Evolutionary conservation across 1,140 invertebrate species (phyloP).

Genomic region (Eciton burchellii): DNA sequence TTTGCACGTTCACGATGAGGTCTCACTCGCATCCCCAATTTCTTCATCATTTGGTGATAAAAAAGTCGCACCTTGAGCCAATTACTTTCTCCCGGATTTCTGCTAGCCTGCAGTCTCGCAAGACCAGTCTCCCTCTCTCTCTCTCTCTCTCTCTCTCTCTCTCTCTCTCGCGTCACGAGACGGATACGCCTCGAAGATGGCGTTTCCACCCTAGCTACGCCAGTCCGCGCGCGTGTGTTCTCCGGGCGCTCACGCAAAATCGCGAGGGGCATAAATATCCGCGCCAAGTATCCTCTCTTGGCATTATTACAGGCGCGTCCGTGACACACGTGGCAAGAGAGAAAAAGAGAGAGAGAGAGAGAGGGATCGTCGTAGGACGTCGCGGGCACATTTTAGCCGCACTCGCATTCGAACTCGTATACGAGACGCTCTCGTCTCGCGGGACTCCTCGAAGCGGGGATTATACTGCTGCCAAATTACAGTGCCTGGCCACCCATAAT

Average conservation of each 20-base stretch:
- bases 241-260: constrained; percentile 69
- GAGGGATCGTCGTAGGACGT: constrained; percentile 18
- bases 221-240: constrained; percentile 36
- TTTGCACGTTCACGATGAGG: constrained; percentile 30
- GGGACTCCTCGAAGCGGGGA: constrained; percentile 60
- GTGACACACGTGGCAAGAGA: constrained; percentile 63
- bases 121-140: constrained; percentile 48
- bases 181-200: constrained; percentile 34
- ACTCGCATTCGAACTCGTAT: constrained; percentile 55
- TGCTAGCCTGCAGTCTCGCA: constrained; percentile 23
- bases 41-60: constrained; percentile 41
- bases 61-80: constrained; percentile 53
- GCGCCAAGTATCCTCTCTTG: constrained; percentile 73
- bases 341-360: constrained; percentile 37
- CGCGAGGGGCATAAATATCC: constrained; percentile 80
- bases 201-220: constrained; percentile 53
- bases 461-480: constrained; percentile 84
- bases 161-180: constrained; percentile 25
- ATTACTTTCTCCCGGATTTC: constrained; percentile 52
- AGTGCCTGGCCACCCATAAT: constrained; percentile 78
- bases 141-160: constrained; percentile 56
- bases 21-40: constrained; percentile 21
- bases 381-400: constrained; percentile 54
- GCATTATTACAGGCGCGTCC: constrained; percentile 71
- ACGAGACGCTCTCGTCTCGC: constrained; percentile 60